Base-by-base conservation (phyloP, 2,797 vertebrate species). In the Phyllotis vaccarum region DNA sequence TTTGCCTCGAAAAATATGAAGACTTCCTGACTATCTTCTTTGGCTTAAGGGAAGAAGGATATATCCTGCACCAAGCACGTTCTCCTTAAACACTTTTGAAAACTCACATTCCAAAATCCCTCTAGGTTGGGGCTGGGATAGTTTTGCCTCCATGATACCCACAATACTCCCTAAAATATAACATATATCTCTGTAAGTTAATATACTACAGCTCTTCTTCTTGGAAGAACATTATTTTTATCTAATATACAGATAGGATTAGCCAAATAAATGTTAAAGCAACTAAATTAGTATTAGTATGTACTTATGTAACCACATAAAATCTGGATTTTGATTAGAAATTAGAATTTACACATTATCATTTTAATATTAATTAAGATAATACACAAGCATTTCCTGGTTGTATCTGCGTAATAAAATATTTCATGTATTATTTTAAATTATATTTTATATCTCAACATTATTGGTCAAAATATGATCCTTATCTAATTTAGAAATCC, bases 311-410 rank as follows among this genome's bases (percentile, higher is more conserved):
- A 82, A 91, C 22, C 56, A 91, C 6, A 95, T 72, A 68, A 94
- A 90, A 88, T 62, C 24, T 74, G 52, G 31, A 58, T 24, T 85
- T 58, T 56, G 7, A 82, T 43, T 89, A 22, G 19, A 91, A 91
- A 93, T 83, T 64, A 82, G 70, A 96, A 96, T 79, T 37, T 13
- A 95, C n/a, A 75, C 58, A 80, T 87, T 93, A n/a, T 68, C 64
- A 56, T 89, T 94, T 91, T 64, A 95, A 91, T 93, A 95, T 93
- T 85, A 93, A 91, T 95, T 31, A 87, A 37, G 94, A 78, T 86
- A 82, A 91, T 70, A 66, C 19, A 91, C 6, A 56, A 62, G 49
- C 40, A 3, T 24, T 66, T 13, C 52, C 86, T 86, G 43, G 68
- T 96, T 95, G 92, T 93, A 24, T 80, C 91, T 93, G 68, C 34